Conservation (phyloP, 2,113 vertebrate species). For the Xenopus tropicalis region DNA sequence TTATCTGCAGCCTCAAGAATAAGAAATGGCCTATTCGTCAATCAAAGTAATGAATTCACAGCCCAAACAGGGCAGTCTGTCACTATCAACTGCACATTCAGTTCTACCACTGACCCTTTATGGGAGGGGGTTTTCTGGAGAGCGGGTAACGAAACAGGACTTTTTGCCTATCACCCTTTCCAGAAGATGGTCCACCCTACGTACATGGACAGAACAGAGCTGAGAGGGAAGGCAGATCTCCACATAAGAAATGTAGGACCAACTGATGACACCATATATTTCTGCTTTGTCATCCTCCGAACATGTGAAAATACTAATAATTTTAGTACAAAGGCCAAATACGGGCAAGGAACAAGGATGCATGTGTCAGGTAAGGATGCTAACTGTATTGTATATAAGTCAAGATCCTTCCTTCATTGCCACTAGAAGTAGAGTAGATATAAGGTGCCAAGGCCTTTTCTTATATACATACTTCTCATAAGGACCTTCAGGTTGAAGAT, state of each 20-base stretch:
- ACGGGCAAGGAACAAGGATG: slow-evolving; percentile 7
- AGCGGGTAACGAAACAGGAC: background rate
- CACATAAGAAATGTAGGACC: background rate
- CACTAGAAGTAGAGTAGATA: too few relatives aligned
- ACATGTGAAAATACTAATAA: background rate
- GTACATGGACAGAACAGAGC: background rate
- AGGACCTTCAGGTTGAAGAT: too few relatives aligned
- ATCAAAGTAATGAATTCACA: background rate
- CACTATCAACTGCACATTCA: background rate
- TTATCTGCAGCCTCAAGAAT: too few relatives aligned
- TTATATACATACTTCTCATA: too few relatives aligned
- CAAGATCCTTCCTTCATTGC: too few relatives aligned
- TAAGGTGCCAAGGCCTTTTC: too few relatives aligned
- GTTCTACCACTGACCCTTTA: background rate
- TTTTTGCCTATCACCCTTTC: background rate
- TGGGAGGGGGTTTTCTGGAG: background rate
- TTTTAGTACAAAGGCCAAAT: background rate
- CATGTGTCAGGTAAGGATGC: background rate
- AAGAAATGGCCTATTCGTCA: background rate
- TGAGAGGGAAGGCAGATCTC: background rate
- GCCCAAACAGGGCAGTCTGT: background rate
- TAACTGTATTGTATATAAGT: too few relatives aligned
- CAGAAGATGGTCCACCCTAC: background rate
- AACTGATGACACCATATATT: background rate
- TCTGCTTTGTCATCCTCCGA: slow-evolving; percentile 1